These are phyloP conservation scores for Myotis findleyi DNA, from an alignment of 2,797 vertebrate genomes.

Conservation along the genomic window DNA sequence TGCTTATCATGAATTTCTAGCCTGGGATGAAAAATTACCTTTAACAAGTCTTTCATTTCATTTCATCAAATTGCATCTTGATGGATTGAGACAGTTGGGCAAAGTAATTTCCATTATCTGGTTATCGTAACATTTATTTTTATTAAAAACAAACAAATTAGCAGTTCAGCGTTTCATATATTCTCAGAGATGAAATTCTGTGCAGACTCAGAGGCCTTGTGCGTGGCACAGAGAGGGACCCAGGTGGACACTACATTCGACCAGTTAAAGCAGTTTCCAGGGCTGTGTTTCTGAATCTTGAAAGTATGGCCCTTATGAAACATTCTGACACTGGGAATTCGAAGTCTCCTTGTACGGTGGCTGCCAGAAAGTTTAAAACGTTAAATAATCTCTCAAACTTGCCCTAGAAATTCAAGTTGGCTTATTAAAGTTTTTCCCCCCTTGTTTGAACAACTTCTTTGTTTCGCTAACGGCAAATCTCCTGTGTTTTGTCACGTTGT, in stretches of 20 bases:
- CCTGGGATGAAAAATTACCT: slow-evolving; percentile 83
- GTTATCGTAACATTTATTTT: slow-evolving; percentile 76
- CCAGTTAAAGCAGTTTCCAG: slow-evolving; percentile 50
- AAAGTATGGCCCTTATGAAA: slow-evolving; percentile 73
- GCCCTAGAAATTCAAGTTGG: slow-evolving; percentile 84
- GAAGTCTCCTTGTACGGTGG: slow-evolving; percentile 65
- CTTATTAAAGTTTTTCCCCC: slow-evolving; percentile 80
- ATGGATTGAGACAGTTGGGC: slow-evolving; percentile 78
- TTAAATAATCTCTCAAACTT: slow-evolving; percentile 85
- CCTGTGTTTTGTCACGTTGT: slow-evolving; percentile 89
- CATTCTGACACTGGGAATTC: slow-evolving; percentile 42
- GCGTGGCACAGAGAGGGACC: not conserved
- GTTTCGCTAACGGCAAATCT: slow-evolving; percentile 86
- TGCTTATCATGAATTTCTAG: slow-evolving; percentile 77
- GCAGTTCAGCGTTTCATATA: not conserved
- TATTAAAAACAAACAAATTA: slow-evolving; percentile 69
- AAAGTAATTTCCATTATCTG: slow-evolving; percentile 83
- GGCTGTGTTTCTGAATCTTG: not conserved
- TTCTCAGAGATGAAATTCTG: slow-evolving; percentile 46
- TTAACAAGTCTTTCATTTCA: slow-evolving; percentile 84
- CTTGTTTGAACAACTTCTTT: slow-evolving; percentile 87
- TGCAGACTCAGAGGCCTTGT: not conserved
- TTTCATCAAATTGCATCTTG: slow-evolving; percentile 83
- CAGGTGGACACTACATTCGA: not conserved
- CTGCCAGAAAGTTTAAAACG: slow-evolving; percentile 77